These are phyloP conservation scores for Chromobotia macracanthus DNA, from an alignment of 2,797 vertebrate genomes.

Conservation along the genomic window DNA sequence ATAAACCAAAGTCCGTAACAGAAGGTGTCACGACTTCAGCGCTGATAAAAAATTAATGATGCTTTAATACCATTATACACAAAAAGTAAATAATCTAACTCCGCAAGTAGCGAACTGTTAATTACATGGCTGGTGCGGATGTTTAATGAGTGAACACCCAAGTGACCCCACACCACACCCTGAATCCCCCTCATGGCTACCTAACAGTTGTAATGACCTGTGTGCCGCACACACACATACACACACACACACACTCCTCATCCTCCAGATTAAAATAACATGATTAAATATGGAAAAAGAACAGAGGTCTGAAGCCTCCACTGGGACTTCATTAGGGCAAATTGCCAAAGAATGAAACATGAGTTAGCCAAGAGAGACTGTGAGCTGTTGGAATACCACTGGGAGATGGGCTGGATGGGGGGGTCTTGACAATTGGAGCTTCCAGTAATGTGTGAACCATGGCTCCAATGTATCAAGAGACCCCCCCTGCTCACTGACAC, in stretches of 20 bases:
- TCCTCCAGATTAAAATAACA: conserved; percentile 92
- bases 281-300: conserved; percentile 95
- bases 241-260: conserved; percentile 76
- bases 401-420: conserved; percentile 76
- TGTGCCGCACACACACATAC: conserved; percentile 41
- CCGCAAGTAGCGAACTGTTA: conserved; percentile 48
- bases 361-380: conserved; percentile 94
- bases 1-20: conserved; percentile 26
- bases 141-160: conserved; percentile 56
- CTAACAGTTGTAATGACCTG: conserved; percentile 78
- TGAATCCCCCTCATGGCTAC: conserved; percentile 68
- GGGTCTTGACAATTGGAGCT: conserved; percentile 87
- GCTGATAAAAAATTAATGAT: conserved; percentile 34
- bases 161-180: conserved; percentile 63
- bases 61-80: conserved; percentile 27
- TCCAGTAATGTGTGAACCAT: conserved; percentile 86
- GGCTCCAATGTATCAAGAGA: conserved; percentile 82
- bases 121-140: conserved; percentile 52
- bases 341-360: conserved; percentile 99
- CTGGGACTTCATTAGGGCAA: conserved; percentile 99
- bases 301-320: conserved; percentile 91
- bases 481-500: conserved; percentile 88
- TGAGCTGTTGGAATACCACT: conserved; percentile 83
- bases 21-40: neutral
- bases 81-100: conserved; percentile 47